Evolutionary conservation across 2,113 vertebrate genomes (phyloP).

Genomic region (Noctilio leporinus): DNA sequence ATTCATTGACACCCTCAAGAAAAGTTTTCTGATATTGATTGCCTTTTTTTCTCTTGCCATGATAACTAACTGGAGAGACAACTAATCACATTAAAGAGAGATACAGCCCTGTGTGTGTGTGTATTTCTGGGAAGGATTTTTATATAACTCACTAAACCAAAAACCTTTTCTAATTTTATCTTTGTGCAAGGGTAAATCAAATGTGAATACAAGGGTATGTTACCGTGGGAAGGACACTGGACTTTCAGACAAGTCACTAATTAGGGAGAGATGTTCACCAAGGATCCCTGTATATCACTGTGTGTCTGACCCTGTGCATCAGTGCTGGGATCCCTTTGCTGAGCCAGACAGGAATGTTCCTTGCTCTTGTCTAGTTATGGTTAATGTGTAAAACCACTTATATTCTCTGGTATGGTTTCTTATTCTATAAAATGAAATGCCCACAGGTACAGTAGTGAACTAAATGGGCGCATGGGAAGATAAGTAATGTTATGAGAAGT

Average conservation of each 20-base stretch:
- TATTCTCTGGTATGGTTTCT: not conserved
- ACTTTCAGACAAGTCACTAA: not conserved
- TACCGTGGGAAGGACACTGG: not conserved
- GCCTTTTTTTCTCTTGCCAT: constrained; percentile 34
- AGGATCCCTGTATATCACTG: rapidly evolving
- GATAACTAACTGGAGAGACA: not conserved
- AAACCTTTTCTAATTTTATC: not conserved
- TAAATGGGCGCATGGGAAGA: not conserved
- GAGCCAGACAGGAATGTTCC: not conserved
- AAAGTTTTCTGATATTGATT: constrained; percentile 1
- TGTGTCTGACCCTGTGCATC: not conserved
- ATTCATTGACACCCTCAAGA: constrained; percentile 32
- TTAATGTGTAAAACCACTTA: not conserved
- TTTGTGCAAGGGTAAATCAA: not conserved
- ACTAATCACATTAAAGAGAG: constrained; percentile 12
- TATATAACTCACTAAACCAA: not conserved
- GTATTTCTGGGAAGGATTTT: not conserved
- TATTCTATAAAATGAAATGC: not conserved
- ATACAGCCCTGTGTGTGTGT: not conserved
- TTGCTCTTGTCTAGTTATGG: not conserved
- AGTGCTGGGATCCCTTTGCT: not conserved
- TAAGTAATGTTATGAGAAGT: not conserved
- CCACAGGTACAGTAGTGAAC: not conserved
- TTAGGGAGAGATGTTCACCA: not conserved
- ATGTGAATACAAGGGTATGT: not conserved